Conservation (phyloP, 2,797 vertebrate genomes). For the Chrysocyon brachyurus region DNA sequence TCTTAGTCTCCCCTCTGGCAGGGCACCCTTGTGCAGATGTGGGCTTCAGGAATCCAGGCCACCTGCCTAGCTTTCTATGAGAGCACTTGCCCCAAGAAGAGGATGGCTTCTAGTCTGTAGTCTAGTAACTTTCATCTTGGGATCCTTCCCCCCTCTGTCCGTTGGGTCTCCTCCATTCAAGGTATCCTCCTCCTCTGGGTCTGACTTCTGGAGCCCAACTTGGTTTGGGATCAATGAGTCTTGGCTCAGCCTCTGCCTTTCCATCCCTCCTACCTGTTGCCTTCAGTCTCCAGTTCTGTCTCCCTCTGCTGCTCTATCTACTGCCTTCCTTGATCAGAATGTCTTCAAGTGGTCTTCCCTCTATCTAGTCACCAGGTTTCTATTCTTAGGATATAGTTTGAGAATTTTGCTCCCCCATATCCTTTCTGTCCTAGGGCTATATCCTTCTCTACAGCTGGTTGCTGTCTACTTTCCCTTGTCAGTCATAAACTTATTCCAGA, state of each 20-base stretch:
- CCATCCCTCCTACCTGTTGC: neutral
- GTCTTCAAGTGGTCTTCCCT: neutral
- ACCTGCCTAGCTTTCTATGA: neutral
- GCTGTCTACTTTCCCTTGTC: neutral
- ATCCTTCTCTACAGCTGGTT: no score
- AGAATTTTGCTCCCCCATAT: neutral
- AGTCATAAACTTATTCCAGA: neutral
- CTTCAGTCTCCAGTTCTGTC: neutral
- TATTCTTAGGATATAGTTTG: neutral
- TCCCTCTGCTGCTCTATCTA: neutral
- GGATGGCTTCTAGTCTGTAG: neutral
- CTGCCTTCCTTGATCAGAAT: neutral
- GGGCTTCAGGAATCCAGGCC: neutral
- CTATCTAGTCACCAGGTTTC: neutral
- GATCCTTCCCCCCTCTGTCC: neutral
- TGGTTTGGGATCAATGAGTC: neutral
- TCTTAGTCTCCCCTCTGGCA: neutral
- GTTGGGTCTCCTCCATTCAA: neutral
- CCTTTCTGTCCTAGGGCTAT: neutral
- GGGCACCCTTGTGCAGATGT: neutral
- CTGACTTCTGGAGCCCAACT: neutral
- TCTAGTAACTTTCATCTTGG: neutral
- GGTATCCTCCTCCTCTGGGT: neutral
- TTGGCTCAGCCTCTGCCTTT: no score
- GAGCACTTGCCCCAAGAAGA: neutral